phyloP scores from a whole-genome alignment of 2,888 invertebrate species.

The Pyrochroa serraticornis region DNA sequence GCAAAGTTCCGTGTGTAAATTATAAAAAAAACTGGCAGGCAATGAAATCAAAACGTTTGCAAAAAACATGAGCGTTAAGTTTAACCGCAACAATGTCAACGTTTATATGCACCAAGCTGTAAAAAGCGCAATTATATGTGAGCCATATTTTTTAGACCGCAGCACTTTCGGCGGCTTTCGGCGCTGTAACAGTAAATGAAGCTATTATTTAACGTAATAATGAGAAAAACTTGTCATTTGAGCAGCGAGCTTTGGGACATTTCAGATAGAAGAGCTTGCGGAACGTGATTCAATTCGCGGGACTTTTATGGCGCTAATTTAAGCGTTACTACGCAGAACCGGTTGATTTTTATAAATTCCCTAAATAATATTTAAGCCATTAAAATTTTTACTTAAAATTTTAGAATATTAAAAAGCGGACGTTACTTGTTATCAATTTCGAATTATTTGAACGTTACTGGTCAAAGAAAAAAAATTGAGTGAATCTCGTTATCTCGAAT shows the following conservation, averaged over 20 bases:
- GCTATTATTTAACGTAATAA: conserved; percentile 32
- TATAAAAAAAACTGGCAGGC: too few species aligned
- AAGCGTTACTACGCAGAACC: conserved; percentile 4
- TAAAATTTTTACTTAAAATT: too few species aligned
- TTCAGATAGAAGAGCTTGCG: conserved; percentile 28
- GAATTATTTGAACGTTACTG: too few species aligned
- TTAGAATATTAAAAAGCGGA: too few species aligned
- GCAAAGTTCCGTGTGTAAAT: too few species aligned
- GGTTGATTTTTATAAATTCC: background rate
- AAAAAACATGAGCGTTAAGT: background rate
- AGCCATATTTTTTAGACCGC: conserved; percentile 24
- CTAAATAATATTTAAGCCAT: too few species aligned
- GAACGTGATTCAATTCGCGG: conserved; percentile 30
- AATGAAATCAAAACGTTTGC: too few species aligned
- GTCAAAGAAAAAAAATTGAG: too few species aligned
- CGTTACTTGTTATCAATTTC: too few species aligned
- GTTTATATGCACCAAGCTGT: conserved; percentile 18
- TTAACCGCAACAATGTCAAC: conserved; percentile 8
- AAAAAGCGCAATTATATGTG: conserved; percentile 25
- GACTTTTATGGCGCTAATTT: conserved; percentile 24
- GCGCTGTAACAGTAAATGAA: conserved; percentile 25
- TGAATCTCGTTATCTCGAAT: too few species aligned
- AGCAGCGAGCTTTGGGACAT: conserved; percentile 20
- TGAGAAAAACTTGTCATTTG: conserved; percentile 31
- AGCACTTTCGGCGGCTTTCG: conserved; percentile 12